Percentiles rank a stretch among this genome's conserved stretches.
phyloP scores from a whole-genome alignment of 2,113 vertebrate genomes.

The Cyprinus carpio region DNA sequence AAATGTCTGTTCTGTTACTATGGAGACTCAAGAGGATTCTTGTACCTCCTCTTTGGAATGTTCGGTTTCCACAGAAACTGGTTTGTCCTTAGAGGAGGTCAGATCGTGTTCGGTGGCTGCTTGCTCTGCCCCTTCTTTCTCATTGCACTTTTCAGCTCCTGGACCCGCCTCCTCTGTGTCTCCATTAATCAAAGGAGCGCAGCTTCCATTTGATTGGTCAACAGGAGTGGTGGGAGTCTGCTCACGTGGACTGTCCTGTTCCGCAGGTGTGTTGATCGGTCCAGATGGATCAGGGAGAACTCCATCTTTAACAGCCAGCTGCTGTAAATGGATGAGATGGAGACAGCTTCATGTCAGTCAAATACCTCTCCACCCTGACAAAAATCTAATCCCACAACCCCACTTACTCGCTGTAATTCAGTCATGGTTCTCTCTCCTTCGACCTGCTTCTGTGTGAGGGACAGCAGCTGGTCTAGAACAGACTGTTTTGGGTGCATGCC shows the following conservation, averaged over 20 bases:
- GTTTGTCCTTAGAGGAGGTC: constrained; percentile 25
- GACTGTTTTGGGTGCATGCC: constrained; percentile 80
- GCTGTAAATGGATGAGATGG: constrained; percentile 58
- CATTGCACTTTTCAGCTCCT: not conserved
- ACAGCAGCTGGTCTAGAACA: constrained; percentile 74
- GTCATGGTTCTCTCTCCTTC: constrained; percentile 66
- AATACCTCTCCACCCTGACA: not conserved
- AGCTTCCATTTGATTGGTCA: constrained; percentile 49
- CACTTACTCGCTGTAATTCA: constrained; percentile 74
- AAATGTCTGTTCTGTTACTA: constrained; percentile 46
- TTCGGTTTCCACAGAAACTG: constrained; percentile 53
- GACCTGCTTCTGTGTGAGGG: constrained; percentile 65
- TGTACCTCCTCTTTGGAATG: constrained; percentile 24
- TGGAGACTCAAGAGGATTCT: constrained; percentile 35
- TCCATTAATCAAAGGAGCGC: constrained; percentile 60
- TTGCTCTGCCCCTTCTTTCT: not conserved
- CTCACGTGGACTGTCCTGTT: constrained; percentile 10
- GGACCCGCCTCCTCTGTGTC: not conserved
- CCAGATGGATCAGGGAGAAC: constrained; percentile 54
- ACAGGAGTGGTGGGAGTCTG: constrained; percentile 48
- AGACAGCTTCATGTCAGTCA: not conserved
- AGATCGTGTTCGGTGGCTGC: not conserved
- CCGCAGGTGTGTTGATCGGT: constrained; percentile 29
- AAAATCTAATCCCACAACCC: not conserved
- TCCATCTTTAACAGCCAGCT: constrained; percentile 62